These are phyloP conservation scores for Pristiophorus japonicus DNA, from an alignment of 2,113 vertebrate genomes.

Conservation along the genomic window DNA sequence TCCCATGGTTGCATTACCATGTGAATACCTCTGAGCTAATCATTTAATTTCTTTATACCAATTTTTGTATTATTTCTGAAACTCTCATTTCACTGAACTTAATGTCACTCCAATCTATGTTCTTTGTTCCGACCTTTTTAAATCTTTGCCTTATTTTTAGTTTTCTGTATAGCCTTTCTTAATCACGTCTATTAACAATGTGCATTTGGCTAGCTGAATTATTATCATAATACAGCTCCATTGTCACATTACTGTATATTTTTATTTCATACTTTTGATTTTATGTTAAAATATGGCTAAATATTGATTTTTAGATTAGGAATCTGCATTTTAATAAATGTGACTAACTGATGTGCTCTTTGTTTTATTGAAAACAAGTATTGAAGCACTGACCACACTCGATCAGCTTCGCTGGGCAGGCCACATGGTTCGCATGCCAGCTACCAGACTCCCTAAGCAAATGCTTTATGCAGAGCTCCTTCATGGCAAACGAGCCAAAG, in stretches of 20 bases:
- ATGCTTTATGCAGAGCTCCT: too few species aligned
- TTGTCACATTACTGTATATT: background rate
- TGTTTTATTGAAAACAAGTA: too few species aligned
- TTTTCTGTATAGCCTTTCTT: background rate
- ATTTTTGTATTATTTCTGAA: background rate
- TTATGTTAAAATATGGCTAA: background rate
- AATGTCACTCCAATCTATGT: background rate
- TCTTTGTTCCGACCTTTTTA: background rate
- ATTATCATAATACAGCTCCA: background rate
- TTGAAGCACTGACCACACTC: too few species aligned
- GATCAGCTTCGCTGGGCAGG: too few species aligned
- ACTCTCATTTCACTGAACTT: background rate
- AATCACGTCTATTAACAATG: background rate
- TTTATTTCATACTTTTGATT: background rate
- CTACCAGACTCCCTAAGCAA: too few species aligned
- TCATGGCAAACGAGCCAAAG: too few species aligned
- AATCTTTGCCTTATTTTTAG: background rate
- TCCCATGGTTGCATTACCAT: background rate
- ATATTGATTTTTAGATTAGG: background rate
- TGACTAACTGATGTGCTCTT: background rate
- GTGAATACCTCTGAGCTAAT: background rate
- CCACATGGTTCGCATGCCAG: too few species aligned
- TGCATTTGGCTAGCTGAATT: background rate
- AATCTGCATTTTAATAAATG: background rate
- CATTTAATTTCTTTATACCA: background rate